Percentiles rank a stretch among this genome's conserved stretches.
phyloP scores from a whole-genome alignment of 2,888 invertebrate species.

The Coenonympha arcania region DNA sequence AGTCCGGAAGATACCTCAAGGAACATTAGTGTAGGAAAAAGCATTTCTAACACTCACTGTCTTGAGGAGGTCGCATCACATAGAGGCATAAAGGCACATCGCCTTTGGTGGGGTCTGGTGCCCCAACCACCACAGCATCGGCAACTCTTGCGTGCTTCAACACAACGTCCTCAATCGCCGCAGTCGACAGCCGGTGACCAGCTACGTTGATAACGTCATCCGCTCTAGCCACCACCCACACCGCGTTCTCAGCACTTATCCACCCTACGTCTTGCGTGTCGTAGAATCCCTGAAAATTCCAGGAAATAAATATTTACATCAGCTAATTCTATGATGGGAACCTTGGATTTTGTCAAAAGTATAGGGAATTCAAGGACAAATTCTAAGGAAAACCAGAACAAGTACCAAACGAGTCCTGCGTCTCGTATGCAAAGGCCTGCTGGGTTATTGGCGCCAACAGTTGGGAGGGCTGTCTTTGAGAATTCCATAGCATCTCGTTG shows the following conservation, averaged over 20 bases:
- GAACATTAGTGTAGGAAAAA: no score
- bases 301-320: neutral
- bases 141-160: slow-evolving; percentile 88
- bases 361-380: no score
- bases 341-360: no score
- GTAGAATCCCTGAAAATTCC: slow-evolving; percentile 82
- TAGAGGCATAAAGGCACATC: slow-evolving; percentile 92
- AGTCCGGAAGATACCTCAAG: no score
- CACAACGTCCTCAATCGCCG: slow-evolving; percentile 92
- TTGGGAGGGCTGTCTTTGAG: no score
- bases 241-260: slow-evolving; percentile 85
- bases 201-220: slow-evolving; percentile 98
- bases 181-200: slow-evolving; percentile 91
- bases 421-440: no score
- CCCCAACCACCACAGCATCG: slow-evolving; percentile 92
- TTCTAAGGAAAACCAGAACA: no score
- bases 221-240: slow-evolving; percentile 91
- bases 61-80: slow-evolving; percentile 78
- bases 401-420: no score
- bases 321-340: no score
- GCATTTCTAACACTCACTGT: slow-evolving; percentile 47
- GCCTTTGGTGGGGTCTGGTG: slow-evolving; percentile 91
- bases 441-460: no score
- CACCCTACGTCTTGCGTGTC: slow-evolving; percentile 97
- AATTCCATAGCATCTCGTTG: no score